These are phyloP conservation scores for Drosophila atripex DNA, from an alignment of 2,888 invertebrate species.

Conservation along the genomic window DNA sequence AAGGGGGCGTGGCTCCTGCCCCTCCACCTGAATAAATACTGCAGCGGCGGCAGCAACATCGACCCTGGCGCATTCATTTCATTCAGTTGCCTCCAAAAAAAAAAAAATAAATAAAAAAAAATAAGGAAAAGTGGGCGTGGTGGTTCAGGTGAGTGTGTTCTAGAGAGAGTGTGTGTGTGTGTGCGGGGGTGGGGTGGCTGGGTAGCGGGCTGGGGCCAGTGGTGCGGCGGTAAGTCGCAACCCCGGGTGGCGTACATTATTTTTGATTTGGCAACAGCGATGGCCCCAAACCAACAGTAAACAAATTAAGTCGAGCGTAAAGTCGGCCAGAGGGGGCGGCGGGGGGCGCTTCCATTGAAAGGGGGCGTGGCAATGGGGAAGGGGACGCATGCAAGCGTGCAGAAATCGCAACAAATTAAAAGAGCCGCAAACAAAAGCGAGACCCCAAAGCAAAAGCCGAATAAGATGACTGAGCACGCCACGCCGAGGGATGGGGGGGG, in stretches of 20 bases:
- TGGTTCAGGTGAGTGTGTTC: neutral
- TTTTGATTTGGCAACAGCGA: constrained; percentile 71
- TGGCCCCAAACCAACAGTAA: constrained; percentile 74
- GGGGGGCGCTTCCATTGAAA: constrained; percentile 17
- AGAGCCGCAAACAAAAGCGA: constrained; percentile 62
- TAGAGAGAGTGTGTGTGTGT: neutral
- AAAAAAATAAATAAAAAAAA: neutral
- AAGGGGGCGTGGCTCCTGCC: constrained; percentile 13
- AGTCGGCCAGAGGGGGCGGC: constrained; percentile 53
- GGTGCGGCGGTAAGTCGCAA: constrained; percentile 6
- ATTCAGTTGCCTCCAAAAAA: constrained; percentile 11
- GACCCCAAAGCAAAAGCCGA: constrained; percentile 36
- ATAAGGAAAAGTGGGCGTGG: constrained; percentile 3
- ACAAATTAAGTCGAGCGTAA: constrained; percentile 78
- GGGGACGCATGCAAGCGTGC: constrained; percentile 60
- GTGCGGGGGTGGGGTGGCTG: neutral
- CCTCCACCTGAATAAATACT: constrained; percentile 60
- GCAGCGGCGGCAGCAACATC: constrained; percentile 52
- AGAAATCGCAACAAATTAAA: constrained; percentile 76
- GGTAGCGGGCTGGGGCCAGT: neutral
- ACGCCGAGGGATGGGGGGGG: no score
- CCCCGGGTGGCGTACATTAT: constrained; percentile 58
- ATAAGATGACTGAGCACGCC: constrained; percentile 42
- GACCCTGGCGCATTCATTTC: constrained; percentile 52
- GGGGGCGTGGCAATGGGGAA: neutral